Conservation (phyloP, 2,113 vertebrate species). For the Corythaixoides concolor region DNA sequence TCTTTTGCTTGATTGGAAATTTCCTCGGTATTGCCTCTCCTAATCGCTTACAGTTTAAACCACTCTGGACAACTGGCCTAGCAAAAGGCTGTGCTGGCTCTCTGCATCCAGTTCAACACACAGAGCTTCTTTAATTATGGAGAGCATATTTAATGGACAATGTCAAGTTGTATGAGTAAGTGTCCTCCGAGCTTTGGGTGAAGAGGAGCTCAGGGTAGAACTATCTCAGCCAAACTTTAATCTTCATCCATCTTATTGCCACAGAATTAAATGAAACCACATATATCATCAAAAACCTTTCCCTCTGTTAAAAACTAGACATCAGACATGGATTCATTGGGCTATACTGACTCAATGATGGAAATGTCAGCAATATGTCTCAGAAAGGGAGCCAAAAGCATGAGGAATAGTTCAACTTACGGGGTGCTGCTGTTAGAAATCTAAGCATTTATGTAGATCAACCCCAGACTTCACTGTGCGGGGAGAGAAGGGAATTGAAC, state of each 20-base stretch:
- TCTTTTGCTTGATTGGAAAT: background rate
- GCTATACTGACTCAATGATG: background rate
- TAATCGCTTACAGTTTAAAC: background rate
- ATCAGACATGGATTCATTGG: conserved; percentile 5
- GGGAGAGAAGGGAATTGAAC: background rate
- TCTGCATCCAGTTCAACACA: background rate
- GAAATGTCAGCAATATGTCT: conserved; percentile 16
- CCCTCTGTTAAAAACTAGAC: background rate
- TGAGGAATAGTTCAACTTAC: background rate
- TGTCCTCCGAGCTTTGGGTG: background rate
- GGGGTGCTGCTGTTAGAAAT: conserved; percentile 29
- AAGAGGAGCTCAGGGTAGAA: background rate
- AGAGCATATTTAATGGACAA: background rate
- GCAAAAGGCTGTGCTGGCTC: background rate
- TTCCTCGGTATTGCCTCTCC: background rate
- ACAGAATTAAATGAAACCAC: background rate
- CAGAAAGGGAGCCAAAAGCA: conserved; percentile 10
- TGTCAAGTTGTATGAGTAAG: background rate
- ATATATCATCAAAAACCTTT: background rate
- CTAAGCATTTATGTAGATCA: conserved; percentile 36
- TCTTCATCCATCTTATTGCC: background rate
- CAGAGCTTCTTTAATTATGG: background rate
- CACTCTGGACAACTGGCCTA: background rate
- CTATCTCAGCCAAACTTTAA: background rate
- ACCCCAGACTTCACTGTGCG: background rate